These are phyloP conservation scores for Marasmarcha lunaedactyla DNA, from an alignment of 2,888 invertebrate species.

Conservation along the genomic window DNA sequence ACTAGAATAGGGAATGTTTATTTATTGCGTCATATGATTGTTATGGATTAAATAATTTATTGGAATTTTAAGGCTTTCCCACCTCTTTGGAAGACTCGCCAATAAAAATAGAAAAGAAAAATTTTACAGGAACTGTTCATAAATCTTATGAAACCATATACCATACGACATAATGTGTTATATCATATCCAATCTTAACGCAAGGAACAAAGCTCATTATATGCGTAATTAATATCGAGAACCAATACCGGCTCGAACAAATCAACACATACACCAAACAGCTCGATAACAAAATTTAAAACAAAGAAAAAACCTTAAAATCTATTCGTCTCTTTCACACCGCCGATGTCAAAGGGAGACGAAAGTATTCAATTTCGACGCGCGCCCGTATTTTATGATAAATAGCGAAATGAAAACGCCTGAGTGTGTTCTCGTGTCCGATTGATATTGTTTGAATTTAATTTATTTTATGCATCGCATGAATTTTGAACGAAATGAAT, in stretches of 20 bases:
- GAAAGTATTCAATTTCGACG: conserved; percentile 36
- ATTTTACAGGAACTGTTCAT: too few species aligned
- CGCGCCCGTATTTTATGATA: conserved; percentile 54
- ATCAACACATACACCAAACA: conserved; percentile 47
- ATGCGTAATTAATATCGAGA: conserved; percentile 55
- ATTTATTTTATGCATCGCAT: conserved; percentile 48
- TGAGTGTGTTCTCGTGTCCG: conserved; percentile 56
- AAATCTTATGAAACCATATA: too few species aligned
- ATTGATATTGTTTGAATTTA: conserved; percentile 57
- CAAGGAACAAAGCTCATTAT: conserved; percentile 52
- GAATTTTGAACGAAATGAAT: conserved; percentile 42
- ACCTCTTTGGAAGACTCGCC: too few species aligned
- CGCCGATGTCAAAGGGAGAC: conserved; percentile 23
- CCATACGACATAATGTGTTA: too few species aligned
- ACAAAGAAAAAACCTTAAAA: conserved; percentile 32
- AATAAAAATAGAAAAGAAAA: too few species aligned
- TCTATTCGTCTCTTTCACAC: conserved; percentile 25
- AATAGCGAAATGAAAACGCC: conserved; percentile 44
- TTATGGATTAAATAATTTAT: too few species aligned
- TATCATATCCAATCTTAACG: too few species aligned
- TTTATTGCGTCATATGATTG: too few species aligned
- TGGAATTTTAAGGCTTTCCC: too few species aligned
- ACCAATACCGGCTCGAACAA: conserved; percentile 47
- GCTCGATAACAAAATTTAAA: conserved; percentile 44
- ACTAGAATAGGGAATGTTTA: too few species aligned